Base-by-base conservation (phyloP, 2,113 vertebrate genomes). In the Dasyprocta punctata region DNA sequence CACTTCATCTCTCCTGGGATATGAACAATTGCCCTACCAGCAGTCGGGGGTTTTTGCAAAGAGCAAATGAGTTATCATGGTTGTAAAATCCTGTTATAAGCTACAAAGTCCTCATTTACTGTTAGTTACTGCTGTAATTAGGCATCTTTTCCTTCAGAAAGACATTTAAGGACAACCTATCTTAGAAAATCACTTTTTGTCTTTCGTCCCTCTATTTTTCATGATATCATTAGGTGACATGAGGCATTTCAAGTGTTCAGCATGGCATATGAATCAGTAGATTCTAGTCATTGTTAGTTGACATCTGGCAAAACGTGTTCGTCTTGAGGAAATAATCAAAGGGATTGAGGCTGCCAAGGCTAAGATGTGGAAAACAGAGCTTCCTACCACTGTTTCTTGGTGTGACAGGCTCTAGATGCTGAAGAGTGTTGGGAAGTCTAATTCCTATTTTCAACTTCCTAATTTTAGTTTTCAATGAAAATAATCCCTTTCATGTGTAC, bases 31-130 rank as follows among this genome's bases (percentile, higher is more conserved):
- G 33, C 36, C 44, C 60, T 44, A 61, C 1, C 26, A 93, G 12
- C 38, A 65, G 95, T 11, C 75, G 67, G 52, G 30, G 38, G n/a
- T 94, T 94, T 36, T 85, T 97, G 17, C 44, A 93, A 86, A 86
- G 67, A 85, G 11, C 82, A 93, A 83, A 91, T 93, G 52, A 92
- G 75, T 92, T 89, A 83, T 44, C 47, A 17, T 83, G 86, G 60
- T 94, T 95, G 89, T 75, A 73, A 93, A 67, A 77, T 84, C 41
- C 52, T 77, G 22, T 97, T 84, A 90, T 28, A 81, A 95, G 58
- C 47, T 77, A 61, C 85, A 16, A 84, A 85, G 56, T 73, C 33
- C 12, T 87, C 36, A 56, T 77, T 86, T 71, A 71, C n/a, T 85
- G 10, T 80, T 95, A 96, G 67, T 94, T 84, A 47, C 54, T 87